These are phyloP conservation scores for Crossocerus cetratus DNA, from an alignment of 2,888 invertebrate species.

Conservation along the genomic window DNA sequence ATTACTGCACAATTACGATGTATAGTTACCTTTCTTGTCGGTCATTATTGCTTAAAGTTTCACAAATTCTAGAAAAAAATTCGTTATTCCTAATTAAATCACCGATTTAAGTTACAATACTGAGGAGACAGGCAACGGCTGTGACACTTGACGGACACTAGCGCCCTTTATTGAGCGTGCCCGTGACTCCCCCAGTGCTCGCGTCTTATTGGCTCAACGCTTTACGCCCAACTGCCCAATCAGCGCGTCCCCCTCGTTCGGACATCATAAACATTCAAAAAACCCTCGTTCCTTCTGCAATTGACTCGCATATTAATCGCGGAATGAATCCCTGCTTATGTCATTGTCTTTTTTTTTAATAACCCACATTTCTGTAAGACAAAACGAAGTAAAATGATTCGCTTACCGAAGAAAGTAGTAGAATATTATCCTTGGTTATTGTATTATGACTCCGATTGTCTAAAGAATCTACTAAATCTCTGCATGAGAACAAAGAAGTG, in stretches of 20 bases:
- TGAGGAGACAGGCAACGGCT: conserved; percentile 68
- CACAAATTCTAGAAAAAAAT: conserved; percentile 68
- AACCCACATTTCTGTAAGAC: too few species aligned
- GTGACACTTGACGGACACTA: conserved; percentile 73
- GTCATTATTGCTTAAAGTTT: conserved; percentile 75
- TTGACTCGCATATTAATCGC: neutral
- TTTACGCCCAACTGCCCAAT: conserved; percentile 29
- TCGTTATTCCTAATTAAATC: conserved; percentile 66
- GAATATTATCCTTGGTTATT: too few species aligned
- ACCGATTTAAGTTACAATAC: conserved; percentile 68
- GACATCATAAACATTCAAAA: conserved; percentile 26
- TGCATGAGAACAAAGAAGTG: too few species aligned
- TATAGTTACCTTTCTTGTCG: conserved; percentile 77
- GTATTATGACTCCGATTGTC: too few species aligned
- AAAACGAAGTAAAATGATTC: too few species aligned
- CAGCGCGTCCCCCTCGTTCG: neutral
- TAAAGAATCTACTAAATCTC: too few species aligned
- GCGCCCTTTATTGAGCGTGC: conserved; percentile 71
- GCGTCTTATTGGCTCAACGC: conserved; percentile 26
- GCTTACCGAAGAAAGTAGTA: too few species aligned
- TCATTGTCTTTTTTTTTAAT: too few species aligned
- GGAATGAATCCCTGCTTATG: neutral
- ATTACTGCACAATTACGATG: conserved; percentile 47
- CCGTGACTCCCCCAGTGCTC: conserved; percentile 40
- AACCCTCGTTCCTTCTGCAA: neutral